Evolutionary conservation across 2,888 invertebrate species (phyloP).

Genomic region (Apamea epomidion): DNA sequence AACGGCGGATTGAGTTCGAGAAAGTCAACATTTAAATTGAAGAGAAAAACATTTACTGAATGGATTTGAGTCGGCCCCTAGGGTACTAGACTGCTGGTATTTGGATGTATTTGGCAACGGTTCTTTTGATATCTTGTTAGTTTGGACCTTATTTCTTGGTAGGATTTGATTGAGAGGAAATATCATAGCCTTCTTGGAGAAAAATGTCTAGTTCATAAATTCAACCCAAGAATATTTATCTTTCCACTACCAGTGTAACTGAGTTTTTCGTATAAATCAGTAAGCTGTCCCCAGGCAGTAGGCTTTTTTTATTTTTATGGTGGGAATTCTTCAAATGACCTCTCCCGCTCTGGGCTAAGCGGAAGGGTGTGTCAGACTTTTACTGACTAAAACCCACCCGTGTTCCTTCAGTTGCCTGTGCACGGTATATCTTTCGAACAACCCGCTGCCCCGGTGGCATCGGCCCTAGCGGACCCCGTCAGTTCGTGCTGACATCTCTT

Average conservation of each 20-base stretch:
- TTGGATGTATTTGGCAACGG: conserved; percentile 52
- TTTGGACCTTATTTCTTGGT: conserved; percentile 29
- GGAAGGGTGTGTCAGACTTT: too few relatives aligned
- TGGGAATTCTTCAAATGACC: too few relatives aligned
- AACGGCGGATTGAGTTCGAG: conserved; percentile 76
- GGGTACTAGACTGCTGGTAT: conserved; percentile 36
- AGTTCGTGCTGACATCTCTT: too few relatives aligned
- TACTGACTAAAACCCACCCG: too few relatives aligned
- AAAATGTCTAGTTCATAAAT: conserved; percentile 9
- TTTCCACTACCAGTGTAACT: not conserved
- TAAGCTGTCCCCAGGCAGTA: not conserved
- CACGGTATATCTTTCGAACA: too few relatives aligned
- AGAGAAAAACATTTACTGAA: conserved; percentile 73
- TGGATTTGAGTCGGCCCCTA: conserved; percentile 67
- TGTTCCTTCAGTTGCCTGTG: too few relatives aligned
- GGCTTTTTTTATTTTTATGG: too few relatives aligned
- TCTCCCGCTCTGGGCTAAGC: too few relatives aligned
- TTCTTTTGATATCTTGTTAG: conserved; percentile 41
- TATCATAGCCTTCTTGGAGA: not conserved
- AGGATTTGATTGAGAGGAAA: conserved; percentile 16
- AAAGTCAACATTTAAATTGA: conserved; percentile 75
- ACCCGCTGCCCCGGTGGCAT: too few relatives aligned
- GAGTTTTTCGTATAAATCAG: conserved; percentile 15
- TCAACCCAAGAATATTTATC: not conserved
- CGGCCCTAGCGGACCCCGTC: too few relatives aligned